These are phyloP conservation scores for Epinotia brunnichana DNA, from an alignment of 2,888 invertebrate genomes.

Conservation along the genomic window DNA sequence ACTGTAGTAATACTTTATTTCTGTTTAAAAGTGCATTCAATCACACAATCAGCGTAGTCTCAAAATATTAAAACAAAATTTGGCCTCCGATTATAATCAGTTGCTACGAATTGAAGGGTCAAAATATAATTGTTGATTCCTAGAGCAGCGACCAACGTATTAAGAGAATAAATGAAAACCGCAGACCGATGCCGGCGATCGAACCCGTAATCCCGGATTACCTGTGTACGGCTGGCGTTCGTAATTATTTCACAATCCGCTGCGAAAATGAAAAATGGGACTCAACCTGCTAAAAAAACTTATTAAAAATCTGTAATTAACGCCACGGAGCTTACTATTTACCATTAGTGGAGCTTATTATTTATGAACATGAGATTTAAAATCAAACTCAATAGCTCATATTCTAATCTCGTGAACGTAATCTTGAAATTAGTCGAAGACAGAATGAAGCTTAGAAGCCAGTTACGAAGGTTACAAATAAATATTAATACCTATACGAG, in stretches of 20 bases:
- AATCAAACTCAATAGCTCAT: neutral
- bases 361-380: neutral
- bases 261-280: constrained; percentile 9
- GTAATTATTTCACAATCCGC: constrained; percentile 50
- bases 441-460: neutral
- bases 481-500: neutral
- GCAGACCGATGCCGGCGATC: constrained; percentile 19
- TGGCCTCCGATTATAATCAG: neutral
- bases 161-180: neutral
- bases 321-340: neutral
- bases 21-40: too few relatives aligned
- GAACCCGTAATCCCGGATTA: constrained; percentile 55
- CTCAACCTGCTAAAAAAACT: neutral
- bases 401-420: neutral
- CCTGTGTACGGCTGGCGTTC: constrained; percentile 24
- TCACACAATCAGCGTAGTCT: too few relatives aligned
- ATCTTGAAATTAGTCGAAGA: neutral
- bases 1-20: too few relatives aligned
- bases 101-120: constrained; percentile 37
- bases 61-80: constrained; percentile 44
- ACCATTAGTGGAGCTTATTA: neutral
- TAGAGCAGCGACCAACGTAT: neutral
- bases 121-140: neutral
- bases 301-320: neutral
- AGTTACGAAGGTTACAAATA: neutral